Evolutionary conservation across 2,888 invertebrate genomes (phyloP).

Genomic region (Rhimphoctona megacephalus): DNA sequence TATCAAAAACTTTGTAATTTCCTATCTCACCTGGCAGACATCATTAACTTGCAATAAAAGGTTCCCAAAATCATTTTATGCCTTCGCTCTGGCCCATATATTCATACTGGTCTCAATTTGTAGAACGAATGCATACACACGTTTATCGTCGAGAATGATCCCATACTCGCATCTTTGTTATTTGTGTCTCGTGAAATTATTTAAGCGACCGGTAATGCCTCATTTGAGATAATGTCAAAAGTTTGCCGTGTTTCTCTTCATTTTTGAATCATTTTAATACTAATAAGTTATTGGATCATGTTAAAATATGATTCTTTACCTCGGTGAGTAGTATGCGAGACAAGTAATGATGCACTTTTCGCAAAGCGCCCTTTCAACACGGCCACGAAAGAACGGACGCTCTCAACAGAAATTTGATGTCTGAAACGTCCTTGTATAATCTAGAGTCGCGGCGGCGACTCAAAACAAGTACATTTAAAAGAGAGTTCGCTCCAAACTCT

Average conservation of each 20-base stretch:
- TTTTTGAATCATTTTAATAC: background rate
- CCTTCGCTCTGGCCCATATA: background rate
- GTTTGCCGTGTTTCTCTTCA: background rate
- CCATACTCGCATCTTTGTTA: conserved; percentile 7
- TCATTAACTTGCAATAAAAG: background rate
- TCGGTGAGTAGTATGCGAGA: background rate
- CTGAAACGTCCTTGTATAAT: background rate
- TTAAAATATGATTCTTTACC: background rate
- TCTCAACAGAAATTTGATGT: background rate
- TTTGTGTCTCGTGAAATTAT: conserved; percentile 35
- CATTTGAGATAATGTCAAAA: background rate
- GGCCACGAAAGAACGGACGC: background rate
- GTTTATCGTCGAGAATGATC: background rate
- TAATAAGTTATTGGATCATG: background rate
- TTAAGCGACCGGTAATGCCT: conserved; percentile 14
- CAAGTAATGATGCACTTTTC: background rate
- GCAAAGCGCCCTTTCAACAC: background rate
- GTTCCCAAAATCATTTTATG: background rate
- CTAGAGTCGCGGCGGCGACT: no score
- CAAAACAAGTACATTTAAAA: no score
- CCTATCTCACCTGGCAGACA: conserved; percentile 5
- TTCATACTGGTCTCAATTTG: background rate
- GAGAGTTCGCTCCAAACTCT: no score
- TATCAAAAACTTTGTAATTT: conserved; percentile 7
- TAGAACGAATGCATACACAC: background rate